Evolutionary conservation across 1,140 invertebrate genomes (phyloP).

Genomic region (Drosophila takahashii): DNA sequence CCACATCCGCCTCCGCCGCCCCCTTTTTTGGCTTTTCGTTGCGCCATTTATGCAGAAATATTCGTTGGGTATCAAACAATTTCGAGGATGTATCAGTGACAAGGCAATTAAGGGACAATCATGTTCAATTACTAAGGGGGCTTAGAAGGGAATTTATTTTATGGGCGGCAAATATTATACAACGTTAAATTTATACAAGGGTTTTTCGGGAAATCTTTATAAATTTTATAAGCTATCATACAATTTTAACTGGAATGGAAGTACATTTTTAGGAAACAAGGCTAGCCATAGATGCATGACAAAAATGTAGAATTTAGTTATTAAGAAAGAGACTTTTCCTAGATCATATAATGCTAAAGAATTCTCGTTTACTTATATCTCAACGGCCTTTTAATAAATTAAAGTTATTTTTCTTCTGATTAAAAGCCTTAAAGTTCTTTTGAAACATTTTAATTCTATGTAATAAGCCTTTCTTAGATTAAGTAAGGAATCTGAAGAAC

Average conservation of each 20-base stretch:
- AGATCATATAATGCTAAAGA: too few species aligned
- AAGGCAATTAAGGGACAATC: constrained; percentile 36
- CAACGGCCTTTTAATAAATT: too few species aligned
- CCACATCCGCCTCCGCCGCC: background rate
- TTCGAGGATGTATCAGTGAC: constrained; percentile 34
- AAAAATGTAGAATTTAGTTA: too few species aligned
- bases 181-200: background rate
- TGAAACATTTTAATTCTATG: too few species aligned
- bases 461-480: too few species aligned
- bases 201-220: background rate
- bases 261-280: too few species aligned
- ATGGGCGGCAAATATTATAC: background rate
- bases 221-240: background rate
- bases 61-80: constrained; percentile 32
- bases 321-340: too few species aligned
- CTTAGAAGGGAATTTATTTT: background rate
- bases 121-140: constrained; percentile 21
- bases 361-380: too few species aligned
- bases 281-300: too few species aligned
- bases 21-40: constrained; percentile 49
- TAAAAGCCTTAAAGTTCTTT: too few species aligned
- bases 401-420: too few species aligned
- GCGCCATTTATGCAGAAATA: constrained; percentile 56
- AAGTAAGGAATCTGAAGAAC: background rate
- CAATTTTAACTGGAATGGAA: background rate